These are phyloP conservation scores for Aromia moschata DNA, from an alignment of 2,888 invertebrate genomes.

Conservation along the genomic window DNA sequence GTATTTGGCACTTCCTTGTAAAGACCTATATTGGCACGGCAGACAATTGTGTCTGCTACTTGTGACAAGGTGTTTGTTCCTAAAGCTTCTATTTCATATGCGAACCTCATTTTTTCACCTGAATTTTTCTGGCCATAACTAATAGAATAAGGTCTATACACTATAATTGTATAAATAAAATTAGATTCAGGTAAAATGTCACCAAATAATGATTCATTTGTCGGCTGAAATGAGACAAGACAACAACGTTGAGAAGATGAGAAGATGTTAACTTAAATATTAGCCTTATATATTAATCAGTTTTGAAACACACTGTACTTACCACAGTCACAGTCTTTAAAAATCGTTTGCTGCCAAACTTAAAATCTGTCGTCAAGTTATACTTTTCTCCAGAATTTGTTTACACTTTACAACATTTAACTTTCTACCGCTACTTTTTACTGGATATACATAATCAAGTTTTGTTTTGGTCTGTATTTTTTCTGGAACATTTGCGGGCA, in stretches of 20 bases:
- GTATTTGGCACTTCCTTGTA: constrained; percentile 69
- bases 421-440: constrained; percentile 25
- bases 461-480: constrained; percentile 32
- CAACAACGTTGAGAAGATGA: neutral
- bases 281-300: too few species aligned
- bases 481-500: constrained; percentile 33
- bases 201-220: constrained; percentile 1
- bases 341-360: constrained; percentile 30
- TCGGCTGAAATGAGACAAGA: constrained; percentile 1
- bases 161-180: constrained; percentile 45
- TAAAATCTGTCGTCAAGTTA: constrained; percentile 16
- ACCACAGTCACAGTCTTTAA: constrained; percentile 32
- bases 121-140: constrained; percentile 36
- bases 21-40: constrained; percentile 74
- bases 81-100: constrained; percentile 71
- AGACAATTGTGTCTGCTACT: constrained; percentile 78
- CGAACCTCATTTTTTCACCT: constrained; percentile 59
- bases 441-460: constrained; percentile 26
- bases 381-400: constrained; percentile 25
- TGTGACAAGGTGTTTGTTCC: constrained; percentile 75
- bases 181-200: constrained; percentile 45
- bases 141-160: constrained; percentile 47
- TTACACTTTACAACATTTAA: constrained; percentile 33
- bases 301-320: constrained; percentile 18
- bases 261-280: too few species aligned